These are phyloP conservation scores for Lycaena phlaeas DNA, from an alignment of 2,888 invertebrate species.

Conservation along the genomic window DNA sequence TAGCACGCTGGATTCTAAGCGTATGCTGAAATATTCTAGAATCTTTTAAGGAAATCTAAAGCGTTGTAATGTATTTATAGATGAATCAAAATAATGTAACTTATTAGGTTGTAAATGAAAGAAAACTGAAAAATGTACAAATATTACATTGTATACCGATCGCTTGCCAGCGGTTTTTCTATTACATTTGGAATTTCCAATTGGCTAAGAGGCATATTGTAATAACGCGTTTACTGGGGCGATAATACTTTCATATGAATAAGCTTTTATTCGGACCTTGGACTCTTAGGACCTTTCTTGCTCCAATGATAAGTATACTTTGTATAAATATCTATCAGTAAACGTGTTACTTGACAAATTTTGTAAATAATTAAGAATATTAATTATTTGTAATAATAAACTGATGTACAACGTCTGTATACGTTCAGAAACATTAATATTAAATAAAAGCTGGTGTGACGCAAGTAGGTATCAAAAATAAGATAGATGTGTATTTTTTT, in stretches of 20 bases:
- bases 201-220: conserved; percentile 3
- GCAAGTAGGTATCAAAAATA: conserved; percentile 16
- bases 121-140: conserved; percentile 21
- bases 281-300: too few relatives aligned
- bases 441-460: conserved; percentile 34
- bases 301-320: conserved; percentile 8
- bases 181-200: not conserved
- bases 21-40: not conserved
- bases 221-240: conserved; percentile 15
- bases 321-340: conserved; percentile 6
- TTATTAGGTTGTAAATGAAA: conserved; percentile 7
- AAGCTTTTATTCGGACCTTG: conserved; percentile 13
- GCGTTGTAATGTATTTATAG: not conserved
- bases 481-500: too few relatives aligned
- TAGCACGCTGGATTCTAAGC: conserved; percentile 15
- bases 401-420: conserved; percentile 72
- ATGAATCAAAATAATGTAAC: conserved; percentile 7
- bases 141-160: conserved; percentile 18
- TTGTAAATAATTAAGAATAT: conserved; percentile 50
- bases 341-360: conserved; percentile 17
- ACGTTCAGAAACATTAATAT: conserved; percentile 53
- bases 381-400: conserved; percentile 50
- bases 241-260: conserved; percentile 7
- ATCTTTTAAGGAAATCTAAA: not conserved
- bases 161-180: conserved; percentile 19